Evolutionary conservation across 2,888 invertebrate genomes (phyloP).

Genomic region (Drosophila eohydei): DNA sequence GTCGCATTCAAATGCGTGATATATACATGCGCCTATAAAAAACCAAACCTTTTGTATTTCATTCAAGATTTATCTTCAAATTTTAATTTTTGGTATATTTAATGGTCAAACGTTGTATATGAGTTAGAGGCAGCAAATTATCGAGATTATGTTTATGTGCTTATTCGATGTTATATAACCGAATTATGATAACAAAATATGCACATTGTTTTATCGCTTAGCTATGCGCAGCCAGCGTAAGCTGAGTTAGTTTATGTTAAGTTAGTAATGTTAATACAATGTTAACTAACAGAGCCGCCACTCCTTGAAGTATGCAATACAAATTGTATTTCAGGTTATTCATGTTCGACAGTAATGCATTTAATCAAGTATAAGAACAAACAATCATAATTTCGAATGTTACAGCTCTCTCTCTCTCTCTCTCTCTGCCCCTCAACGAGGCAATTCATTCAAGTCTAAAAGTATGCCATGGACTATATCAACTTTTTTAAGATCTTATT

Average conservation of each 20-base stretch:
- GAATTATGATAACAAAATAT: background rate
- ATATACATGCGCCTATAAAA: conserved; percentile 81
- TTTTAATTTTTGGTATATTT: background rate
- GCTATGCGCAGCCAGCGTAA: background rate
- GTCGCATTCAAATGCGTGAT: conserved; percentile 79
- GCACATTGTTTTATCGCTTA: background rate
- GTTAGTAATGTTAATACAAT: background rate
- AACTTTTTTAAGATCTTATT: background rate
- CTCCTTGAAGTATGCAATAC: background rate
- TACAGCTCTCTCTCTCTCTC: too few relatives aligned
- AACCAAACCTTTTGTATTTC: conserved; percentile 15
- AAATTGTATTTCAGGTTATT: too few relatives aligned
- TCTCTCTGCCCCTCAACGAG: too few relatives aligned
- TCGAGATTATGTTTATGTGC: background rate
- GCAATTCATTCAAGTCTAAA: background rate
- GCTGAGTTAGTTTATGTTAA: background rate
- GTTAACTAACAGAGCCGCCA: background rate
- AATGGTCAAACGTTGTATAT: background rate
- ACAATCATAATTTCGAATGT: too few relatives aligned
- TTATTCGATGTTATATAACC: too few relatives aligned
- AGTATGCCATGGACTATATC: background rate
- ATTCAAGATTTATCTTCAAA: background rate
- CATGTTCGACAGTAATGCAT: too few relatives aligned
- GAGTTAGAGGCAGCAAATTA: too few relatives aligned
- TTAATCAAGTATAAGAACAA: too few relatives aligned